A percentile compares a stretch with the other conserved stretches of the same genome.
Evolutionary conservation across 2,797 vertebrate genomes (phyloP).

Genomic region (Toxotes lorentzi): DNA sequence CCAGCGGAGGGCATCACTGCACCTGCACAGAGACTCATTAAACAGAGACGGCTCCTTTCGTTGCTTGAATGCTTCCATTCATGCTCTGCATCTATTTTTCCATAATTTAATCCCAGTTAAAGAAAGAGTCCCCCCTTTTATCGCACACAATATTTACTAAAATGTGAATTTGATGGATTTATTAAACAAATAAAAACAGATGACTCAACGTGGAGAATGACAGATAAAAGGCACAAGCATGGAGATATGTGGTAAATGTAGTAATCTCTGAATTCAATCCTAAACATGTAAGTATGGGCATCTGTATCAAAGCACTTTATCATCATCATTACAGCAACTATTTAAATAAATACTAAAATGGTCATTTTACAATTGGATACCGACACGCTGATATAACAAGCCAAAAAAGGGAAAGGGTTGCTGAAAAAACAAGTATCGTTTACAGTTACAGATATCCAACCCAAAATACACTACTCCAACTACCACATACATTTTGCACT

Average conservation of each 20-base stretch:
- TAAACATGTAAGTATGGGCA: background rate
- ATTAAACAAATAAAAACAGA: background rate
- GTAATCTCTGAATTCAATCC: background rate
- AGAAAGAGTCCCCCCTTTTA: background rate
- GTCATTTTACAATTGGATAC: conserved; percentile 6
- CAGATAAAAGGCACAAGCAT: background rate
- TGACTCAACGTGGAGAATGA: background rate
- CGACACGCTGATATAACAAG: background rate
- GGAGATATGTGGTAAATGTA: background rate
- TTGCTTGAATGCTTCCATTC: background rate
- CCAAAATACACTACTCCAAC: background rate
- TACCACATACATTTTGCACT: background rate
- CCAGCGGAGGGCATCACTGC: conserved; percentile 72
- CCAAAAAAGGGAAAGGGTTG: no score
- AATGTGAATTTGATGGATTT: background rate
- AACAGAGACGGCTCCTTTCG: background rate
- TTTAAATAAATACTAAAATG: background rate
- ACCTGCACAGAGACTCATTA: conserved; percentile 6
- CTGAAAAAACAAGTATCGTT: background rate
- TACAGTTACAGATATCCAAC: background rate
- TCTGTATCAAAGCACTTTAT: background rate
- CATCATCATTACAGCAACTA: background rate
- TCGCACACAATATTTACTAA: background rate
- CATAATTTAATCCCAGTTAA: background rate
- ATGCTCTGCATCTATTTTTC: background rate